phyloP scores from a whole-genome alignment of 2,113 vertebrate species.

The Rhodinocichla rosea region DNA sequence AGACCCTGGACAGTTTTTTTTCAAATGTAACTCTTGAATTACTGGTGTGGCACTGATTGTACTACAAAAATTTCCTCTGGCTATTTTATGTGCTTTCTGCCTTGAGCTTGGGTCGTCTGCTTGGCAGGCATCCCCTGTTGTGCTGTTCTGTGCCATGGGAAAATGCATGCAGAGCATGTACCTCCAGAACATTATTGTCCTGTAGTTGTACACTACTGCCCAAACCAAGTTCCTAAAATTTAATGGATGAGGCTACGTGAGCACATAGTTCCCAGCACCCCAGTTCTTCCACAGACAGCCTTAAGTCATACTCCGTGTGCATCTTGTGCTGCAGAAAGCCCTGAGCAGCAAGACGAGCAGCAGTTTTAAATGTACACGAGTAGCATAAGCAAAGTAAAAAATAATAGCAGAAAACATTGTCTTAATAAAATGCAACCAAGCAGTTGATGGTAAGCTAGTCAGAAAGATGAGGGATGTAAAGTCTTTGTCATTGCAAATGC shows the following conservation, averaged over 20 bases:
- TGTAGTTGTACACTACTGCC: neutral
- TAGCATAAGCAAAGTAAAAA: constrained; percentile 27
- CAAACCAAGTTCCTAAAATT: neutral
- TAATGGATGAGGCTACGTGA: neutral
- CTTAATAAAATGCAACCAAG: constrained; percentile 42
- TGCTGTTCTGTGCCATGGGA: neutral
- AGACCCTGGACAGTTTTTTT: neutral
- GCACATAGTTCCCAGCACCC: neutral
- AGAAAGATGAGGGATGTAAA: constrained; percentile 9
- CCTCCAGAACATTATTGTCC: neutral
- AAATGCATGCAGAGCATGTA: neutral
- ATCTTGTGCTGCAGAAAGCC: neutral
- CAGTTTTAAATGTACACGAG: neutral
- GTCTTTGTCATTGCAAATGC: neutral
- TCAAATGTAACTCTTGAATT: neutral
- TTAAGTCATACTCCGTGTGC: neutral
- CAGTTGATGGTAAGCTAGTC: neutral
- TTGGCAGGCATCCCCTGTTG: neutral
- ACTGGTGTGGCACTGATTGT: neutral
- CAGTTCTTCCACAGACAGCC: neutral
- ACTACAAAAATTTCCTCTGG: neutral
- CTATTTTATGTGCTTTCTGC: neutral
- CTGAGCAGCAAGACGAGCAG: neutral
- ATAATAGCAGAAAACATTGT: neutral
- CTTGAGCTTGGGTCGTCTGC: neutral